Evolutionary conservation across 1,140 invertebrate species (phyloP).

Genomic region (Caenorhabditis elegans): DNA sequence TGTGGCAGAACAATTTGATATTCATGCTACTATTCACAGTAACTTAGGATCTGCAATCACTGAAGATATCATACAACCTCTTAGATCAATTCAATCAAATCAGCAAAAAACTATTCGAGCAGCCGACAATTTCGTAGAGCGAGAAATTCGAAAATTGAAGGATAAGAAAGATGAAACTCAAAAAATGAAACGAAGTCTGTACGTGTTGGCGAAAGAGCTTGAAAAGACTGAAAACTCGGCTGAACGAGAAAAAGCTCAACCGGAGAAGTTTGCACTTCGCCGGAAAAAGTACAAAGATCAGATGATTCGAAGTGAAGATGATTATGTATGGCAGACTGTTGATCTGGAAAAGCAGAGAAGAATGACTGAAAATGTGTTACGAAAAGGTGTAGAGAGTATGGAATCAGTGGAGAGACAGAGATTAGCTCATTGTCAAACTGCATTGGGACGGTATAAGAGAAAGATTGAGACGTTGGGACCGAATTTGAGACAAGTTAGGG

Average conservation of each 20-base stretch:
- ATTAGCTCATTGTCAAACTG: slow-evolving; percentile 50
- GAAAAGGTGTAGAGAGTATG: slow-evolving; percentile 50
- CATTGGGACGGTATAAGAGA: slow-evolving; percentile 47
- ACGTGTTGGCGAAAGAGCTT: slow-evolving; percentile 31
- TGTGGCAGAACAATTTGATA: slow-evolving; percentile 51
- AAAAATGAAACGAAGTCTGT: slow-evolving; percentile 17
- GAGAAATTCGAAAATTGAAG: slow-evolving; percentile 39
- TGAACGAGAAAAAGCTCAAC: slow-evolving; percentile 24
- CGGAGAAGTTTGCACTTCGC: not conserved
- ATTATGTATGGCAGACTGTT: slow-evolving; percentile 39
- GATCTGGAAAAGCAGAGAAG: slow-evolving; percentile 45
- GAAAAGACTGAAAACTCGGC: slow-evolving; percentile 38
- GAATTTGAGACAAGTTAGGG: slow-evolving; percentile 49
- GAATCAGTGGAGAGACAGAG: slow-evolving; percentile 50
- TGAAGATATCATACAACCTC: slow-evolving; percentile 52
- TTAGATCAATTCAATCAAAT: slow-evolving; percentile 44
- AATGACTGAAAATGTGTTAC: slow-evolving; percentile 38
- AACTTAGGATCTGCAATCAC: slow-evolving; percentile 48
- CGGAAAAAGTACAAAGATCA: slow-evolving; percentile 35
- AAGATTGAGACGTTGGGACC: slow-evolving; percentile 51
- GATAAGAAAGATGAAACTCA: slow-evolving; percentile 40
- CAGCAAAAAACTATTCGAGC: slow-evolving; percentile 50
- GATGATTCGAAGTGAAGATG: slow-evolving; percentile 35
- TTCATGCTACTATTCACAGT: slow-evolving; percentile 50
- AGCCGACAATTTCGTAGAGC: slow-evolving; percentile 32